These are phyloP conservation scores for Mystacornis crossleyi DNA, from an alignment of 2,113 vertebrate genomes.

Conservation along the genomic window DNA sequence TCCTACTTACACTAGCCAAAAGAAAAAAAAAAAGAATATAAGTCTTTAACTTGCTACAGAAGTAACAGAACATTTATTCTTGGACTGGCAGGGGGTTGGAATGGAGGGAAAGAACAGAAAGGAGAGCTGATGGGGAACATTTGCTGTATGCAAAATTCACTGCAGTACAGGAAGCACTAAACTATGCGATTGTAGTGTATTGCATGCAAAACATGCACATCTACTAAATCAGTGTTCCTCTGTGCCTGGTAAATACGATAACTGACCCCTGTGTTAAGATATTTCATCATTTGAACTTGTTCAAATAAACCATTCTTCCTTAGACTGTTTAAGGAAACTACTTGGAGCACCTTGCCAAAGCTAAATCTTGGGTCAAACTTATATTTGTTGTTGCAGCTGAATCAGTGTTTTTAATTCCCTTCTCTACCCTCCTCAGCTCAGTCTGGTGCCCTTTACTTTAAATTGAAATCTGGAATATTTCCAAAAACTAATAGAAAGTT, in stretches of 20 bases:
- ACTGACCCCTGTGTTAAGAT: background rate
- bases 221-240: background rate
- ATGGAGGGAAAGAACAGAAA: background rate
- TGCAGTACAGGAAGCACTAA: background rate
- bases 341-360: background rate
- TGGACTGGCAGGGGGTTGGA: background rate
- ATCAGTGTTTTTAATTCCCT: background rate
- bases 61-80: background rate
- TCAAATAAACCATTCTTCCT: background rate
- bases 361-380: background rate
- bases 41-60: background rate
- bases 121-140: background rate
- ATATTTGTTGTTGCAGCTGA: background rate
- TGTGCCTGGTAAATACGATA: background rate
- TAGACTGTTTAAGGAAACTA: background rate
- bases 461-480: background rate
- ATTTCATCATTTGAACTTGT: background rate
- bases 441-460: background rate
- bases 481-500: conserved; percentile 25
- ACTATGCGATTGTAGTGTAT: accelerated
- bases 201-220: background rate
- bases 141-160: background rate
- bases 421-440: background rate
- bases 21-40: background rate
- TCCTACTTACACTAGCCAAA: background rate